Evolutionary conservation across 1,140 invertebrate species (phyloP).

Genomic region (Acromyrmex charruanus): DNA sequence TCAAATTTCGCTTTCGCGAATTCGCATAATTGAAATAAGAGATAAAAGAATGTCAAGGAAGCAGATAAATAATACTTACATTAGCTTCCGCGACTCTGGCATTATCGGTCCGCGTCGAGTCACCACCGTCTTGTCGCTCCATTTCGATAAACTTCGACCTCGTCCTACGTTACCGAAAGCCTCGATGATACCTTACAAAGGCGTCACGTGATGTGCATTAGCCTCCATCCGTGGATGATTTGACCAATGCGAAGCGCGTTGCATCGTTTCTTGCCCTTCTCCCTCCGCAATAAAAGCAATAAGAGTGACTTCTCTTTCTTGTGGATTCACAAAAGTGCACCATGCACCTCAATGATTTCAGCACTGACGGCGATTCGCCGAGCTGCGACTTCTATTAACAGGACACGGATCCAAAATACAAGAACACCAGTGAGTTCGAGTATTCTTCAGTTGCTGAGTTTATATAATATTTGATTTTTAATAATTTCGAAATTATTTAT

Average conservation of each 20-base stretch:
- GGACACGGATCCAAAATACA: conserved; percentile 60
- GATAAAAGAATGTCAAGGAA: not conserved
- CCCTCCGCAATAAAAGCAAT: conserved; percentile 44
- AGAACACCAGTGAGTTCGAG: conserved; percentile 36
- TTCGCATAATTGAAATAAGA: not conserved
- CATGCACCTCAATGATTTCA: conserved; percentile 57
- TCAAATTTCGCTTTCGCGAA: not conserved
- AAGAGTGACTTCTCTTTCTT: conserved; percentile 33
- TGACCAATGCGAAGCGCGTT: conserved; percentile 54
- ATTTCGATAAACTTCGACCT: conserved; percentile 70
- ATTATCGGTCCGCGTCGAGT: not conserved
- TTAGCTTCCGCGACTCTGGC: conserved; percentile 33
- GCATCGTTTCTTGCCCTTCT: conserved; percentile 60
- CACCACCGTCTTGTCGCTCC: conserved; percentile 59
- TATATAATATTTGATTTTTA: conserved; percentile 8
- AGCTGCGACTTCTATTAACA: conserved; percentile 46
- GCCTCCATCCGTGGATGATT: conserved; percentile 59
- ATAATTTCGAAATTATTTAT: not conserved
- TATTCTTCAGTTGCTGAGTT: conserved; percentile 25
- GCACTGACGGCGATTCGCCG: conserved; percentile 48
- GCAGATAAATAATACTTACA: conserved; percentile 62
- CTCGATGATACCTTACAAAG: conserved; percentile 79
- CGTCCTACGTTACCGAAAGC: conserved; percentile 68
- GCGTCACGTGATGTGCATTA: conserved; percentile 79
- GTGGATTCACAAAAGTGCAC: conserved; percentile 51